Conservation (phyloP, 2,797 vertebrate genomes). For the Hypotaenidia okinawae region DNA sequence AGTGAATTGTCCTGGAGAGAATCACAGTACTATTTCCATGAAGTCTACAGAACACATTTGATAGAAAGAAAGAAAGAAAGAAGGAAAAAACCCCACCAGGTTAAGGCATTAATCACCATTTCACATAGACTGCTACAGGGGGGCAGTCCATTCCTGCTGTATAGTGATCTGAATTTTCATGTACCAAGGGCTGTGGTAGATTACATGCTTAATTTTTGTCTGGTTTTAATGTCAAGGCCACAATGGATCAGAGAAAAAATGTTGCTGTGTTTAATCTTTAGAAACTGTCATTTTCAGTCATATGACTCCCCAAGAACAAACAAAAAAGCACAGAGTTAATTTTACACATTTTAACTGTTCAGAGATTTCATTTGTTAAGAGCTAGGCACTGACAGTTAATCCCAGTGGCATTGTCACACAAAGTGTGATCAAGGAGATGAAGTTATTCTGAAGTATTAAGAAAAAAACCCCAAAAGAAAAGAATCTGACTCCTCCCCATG, state of each 20-base stretch:
- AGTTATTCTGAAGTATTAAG: neutral
- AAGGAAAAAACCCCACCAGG: neutral
- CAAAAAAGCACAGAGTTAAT: slow-evolving; percentile 10
- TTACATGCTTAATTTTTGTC: neutral
- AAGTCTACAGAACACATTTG: neutral
- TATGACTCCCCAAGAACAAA: neutral
- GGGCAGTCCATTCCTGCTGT: neutral
- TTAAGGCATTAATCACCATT: neutral
- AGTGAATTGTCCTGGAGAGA: neutral
- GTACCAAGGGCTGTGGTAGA: neutral
- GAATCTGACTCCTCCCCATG: neutral
- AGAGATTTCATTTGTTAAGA: neutral
- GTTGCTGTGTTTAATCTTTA: neutral
- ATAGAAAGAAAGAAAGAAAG: neutral
- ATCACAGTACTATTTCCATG: neutral
- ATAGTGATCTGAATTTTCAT: neutral
- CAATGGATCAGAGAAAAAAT: neutral
- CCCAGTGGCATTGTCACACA: neutral
- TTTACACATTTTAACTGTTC: slow-evolving; percentile 20
- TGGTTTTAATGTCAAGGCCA: slow-evolving; percentile 20
- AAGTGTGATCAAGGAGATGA: neutral
- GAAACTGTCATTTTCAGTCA: neutral
- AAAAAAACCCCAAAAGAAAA: neutral
- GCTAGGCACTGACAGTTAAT: neutral
- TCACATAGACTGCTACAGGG: neutral